phyloP scores from a whole-genome alignment of 23 tunicate genomes.

The Halocynthia roretzi region DNA sequence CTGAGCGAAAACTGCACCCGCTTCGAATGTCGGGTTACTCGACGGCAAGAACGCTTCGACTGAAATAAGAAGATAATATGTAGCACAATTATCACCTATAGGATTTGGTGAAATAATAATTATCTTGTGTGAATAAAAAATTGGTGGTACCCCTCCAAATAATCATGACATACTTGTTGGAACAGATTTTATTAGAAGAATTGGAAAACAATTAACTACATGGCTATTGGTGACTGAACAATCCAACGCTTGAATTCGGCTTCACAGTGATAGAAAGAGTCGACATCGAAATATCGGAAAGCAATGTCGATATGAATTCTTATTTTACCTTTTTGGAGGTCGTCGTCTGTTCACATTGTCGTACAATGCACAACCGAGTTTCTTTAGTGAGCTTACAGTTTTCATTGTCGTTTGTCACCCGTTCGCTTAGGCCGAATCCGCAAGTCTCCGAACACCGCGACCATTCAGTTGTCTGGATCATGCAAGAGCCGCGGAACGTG shows the following conservation, averaged over 20 bases:
- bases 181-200: too few relatives aligned
- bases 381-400: constrained; percentile 65
- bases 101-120: not conserved
- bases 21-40: constrained; percentile 33
- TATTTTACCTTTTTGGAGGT: constrained; percentile 18
- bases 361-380: constrained; percentile 57
- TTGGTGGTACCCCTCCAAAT: not conserved
- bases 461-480: constrained; percentile 91
- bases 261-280: too few relatives aligned
- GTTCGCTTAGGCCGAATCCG: constrained; percentile 82
- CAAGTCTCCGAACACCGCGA: constrained; percentile 84
- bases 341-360: constrained; percentile 45
- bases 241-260: too few relatives aligned
- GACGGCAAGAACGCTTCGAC: constrained; percentile 50
- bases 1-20: constrained; percentile 57
- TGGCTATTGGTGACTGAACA: too few relatives aligned
- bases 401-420: constrained; percentile 77
- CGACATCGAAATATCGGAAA: too few relatives aligned
- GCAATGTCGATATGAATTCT: not conserved
- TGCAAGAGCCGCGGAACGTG: constrained; percentile 57
- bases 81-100: not conserved
- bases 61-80: constrained; percentile 18
- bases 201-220: too few relatives aligned
- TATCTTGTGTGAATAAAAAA: not conserved
- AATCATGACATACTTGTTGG: too few relatives aligned